Percentiles rank a stretch among this genome's conserved stretches.
phyloP scores from a whole-genome alignment of 2,888 invertebrate species.

The Drosophila lacicola region DNA sequence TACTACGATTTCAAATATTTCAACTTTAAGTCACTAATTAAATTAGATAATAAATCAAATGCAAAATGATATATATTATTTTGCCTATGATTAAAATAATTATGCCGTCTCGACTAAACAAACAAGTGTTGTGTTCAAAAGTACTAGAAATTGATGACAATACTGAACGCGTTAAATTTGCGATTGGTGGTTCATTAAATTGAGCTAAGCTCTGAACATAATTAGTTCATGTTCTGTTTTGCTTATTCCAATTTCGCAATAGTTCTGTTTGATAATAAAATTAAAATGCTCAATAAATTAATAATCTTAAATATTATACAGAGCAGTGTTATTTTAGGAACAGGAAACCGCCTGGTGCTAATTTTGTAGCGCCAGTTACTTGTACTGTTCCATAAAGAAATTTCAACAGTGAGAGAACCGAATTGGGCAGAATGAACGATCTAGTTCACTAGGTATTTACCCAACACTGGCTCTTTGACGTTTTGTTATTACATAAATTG shows the following conservation, averaged over 20 bases:
- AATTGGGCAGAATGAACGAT: slow-evolving; percentile 3
- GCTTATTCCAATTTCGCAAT: neutral
- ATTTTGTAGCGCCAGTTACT: neutral
- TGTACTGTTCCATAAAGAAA: neutral
- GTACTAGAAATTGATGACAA: slow-evolving; percentile 5
- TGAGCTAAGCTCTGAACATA: slow-evolving; percentile 1
- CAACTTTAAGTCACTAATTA: neutral
- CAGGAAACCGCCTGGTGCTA: too few relatives aligned
- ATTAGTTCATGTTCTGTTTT: slow-evolving; percentile 9
- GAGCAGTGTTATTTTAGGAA: too few relatives aligned
- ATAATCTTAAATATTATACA: too few relatives aligned
- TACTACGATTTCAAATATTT: neutral
- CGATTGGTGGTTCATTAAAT: slow-evolving; percentile 9
- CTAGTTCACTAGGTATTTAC: slow-evolving; percentile 25
- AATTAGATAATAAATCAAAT: neutral
- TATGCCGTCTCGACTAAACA: neutral
- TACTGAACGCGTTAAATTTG: slow-evolving; percentile 6
- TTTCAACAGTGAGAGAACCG: neutral
- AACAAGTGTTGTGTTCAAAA: neutral
- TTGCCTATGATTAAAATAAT: neutral
- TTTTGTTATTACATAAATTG: slow-evolving; percentile 77
- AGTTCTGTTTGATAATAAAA: neutral
- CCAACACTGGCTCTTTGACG: slow-evolving; percentile 53
- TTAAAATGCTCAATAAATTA: too few relatives aligned
- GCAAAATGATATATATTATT: neutral